A percentile compares a stretch with the other conserved stretches of the same genome.
phyloP scores from a whole-genome alignment of 2,797 vertebrate species.

The Ctenochaetus hawaiiensis region DNA sequence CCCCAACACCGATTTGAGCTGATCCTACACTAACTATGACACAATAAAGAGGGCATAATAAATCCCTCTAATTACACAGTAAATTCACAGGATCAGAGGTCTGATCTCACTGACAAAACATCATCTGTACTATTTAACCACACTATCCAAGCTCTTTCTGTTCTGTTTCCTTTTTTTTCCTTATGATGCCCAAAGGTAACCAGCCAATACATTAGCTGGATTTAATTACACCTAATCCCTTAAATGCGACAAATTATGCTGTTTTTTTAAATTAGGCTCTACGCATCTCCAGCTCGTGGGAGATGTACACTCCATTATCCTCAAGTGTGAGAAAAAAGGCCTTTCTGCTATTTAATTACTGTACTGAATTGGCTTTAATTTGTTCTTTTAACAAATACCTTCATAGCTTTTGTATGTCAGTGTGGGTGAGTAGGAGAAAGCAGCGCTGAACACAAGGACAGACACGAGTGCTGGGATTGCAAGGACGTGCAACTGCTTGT shows the following conservation, averaged over 20 bases:
- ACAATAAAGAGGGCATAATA: slow-evolving; percentile 69
- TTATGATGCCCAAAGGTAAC: slow-evolving; percentile 80
- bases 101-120: slow-evolving; percentile 80
- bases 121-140: slow-evolving; percentile 78
- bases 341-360: slow-evolving; percentile 87
- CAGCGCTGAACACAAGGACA: slow-evolving; percentile 41
- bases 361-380: slow-evolving; percentile 79
- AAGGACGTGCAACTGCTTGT: slow-evolving; percentile 42
- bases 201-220: slow-evolving; percentile 88
- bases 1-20: background rate
- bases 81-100: slow-evolving; percentile 85
- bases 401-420: slow-evolving; percentile 61
- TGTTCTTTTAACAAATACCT: slow-evolving; percentile 71
- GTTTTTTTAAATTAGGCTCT: slow-evolving; percentile 87
- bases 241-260: slow-evolving; percentile 91
- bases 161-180: slow-evolving; percentile 35
- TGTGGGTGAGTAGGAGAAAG: slow-evolving; percentile 16
- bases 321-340: slow-evolving; percentile 87
- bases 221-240: slow-evolving; percentile 94
- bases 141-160: slow-evolving; percentile 14
- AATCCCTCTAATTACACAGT: slow-evolving; percentile 85
- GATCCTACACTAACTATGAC: slow-evolving; percentile 32
- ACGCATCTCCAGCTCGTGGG: slow-evolving; percentile 87
- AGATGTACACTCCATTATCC: slow-evolving; percentile 92
- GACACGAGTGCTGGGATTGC: slow-evolving; percentile 9